These are phyloP conservation scores for Vimba vimba DNA, from an alignment of 2,113 vertebrate species.

Conservation along the genomic window DNA sequence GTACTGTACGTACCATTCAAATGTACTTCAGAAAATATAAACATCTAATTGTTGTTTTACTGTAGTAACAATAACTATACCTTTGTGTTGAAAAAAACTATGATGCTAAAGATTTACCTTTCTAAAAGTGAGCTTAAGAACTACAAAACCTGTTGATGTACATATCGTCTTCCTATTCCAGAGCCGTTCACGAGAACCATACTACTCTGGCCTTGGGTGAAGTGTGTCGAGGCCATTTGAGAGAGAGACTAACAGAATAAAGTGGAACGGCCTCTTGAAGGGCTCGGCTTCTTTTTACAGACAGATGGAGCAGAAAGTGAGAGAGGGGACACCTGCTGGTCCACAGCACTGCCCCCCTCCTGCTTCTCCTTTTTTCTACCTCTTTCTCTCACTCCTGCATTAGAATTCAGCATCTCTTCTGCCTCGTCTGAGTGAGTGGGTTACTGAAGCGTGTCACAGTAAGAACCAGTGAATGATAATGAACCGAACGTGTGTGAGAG, in stretches of 20 bases:
- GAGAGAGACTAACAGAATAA: conserved; percentile 54
- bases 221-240: conserved; percentile 27
- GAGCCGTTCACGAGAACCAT: conserved; percentile 18
- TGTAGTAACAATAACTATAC: background rate
- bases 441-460: conserved; percentile 74
- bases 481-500: conserved; percentile 63
- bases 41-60: background rate
- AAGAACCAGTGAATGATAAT: conserved; percentile 78
- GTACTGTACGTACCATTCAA: background rate
- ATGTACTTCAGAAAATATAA: background rate
- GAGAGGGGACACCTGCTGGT: conserved; percentile 74
- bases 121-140: background rate
- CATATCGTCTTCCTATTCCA: conserved; percentile 11
- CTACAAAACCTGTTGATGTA: background rate
- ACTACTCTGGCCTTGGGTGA: conserved; percentile 35
- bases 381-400: conserved; percentile 59
- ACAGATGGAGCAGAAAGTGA: conserved; percentile 57
- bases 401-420: conserved; percentile 74
- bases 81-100: background rate
- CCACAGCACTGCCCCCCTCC: conserved; percentile 36
- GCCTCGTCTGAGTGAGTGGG: conserved; percentile 70
- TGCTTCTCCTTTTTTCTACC: conserved; percentile 43
- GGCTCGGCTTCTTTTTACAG: conserved; percentile 50
- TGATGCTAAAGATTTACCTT: background rate
- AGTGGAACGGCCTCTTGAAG: conserved; percentile 47